A percentile compares a stretch with the other conserved stretches of the same genome.
phyloP scores from a whole-genome alignment of 2,888 invertebrate genomes.

The Thumatha senex region DNA sequence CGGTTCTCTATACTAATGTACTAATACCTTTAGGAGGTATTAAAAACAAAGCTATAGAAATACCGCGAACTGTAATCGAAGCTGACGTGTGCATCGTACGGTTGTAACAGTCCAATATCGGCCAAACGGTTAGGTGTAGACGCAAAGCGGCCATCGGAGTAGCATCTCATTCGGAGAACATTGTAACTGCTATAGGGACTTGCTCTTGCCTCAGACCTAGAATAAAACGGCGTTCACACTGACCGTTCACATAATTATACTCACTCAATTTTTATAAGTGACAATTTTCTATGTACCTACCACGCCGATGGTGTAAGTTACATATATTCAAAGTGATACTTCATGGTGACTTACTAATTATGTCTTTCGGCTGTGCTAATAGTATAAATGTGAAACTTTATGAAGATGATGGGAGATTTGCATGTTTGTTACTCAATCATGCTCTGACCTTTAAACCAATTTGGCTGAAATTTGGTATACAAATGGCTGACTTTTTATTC shows the following conservation, averaged over 20 bases:
- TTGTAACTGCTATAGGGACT: slow-evolving; percentile 47
- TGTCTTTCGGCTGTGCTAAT: too few relatives aligned
- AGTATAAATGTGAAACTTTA: too few relatives aligned
- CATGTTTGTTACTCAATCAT: too few relatives aligned
- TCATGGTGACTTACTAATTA: too few relatives aligned
- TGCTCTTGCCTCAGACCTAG: slow-evolving; percentile 19
- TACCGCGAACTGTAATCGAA: slow-evolving; percentile 39
- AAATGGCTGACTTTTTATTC: too few relatives aligned
- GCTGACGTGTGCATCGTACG: slow-evolving; percentile 43
- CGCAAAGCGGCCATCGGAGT: slow-evolving; percentile 64
- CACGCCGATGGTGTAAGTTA: too few relatives aligned
- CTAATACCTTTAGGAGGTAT: slow-evolving; percentile 21
- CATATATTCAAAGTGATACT: too few relatives aligned
- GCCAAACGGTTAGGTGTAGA: slow-evolving; percentile 52
- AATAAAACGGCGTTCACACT: slow-evolving; percentile 27
- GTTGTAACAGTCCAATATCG: slow-evolving; percentile 55
- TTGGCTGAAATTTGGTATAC: too few relatives aligned
- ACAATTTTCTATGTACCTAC: not conserved
- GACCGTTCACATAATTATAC: not conserved
- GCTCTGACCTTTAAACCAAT: too few relatives aligned
- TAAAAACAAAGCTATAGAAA: slow-evolving; percentile 29
- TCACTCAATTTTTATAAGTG: not conserved
- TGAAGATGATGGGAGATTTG: too few relatives aligned
- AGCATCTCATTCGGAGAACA: slow-evolving; percentile 51
- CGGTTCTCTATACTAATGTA: not conserved